These are phyloP conservation scores for Chalcis sispes DNA, from an alignment of 2,888 invertebrate genomes.

Conservation along the genomic window DNA sequence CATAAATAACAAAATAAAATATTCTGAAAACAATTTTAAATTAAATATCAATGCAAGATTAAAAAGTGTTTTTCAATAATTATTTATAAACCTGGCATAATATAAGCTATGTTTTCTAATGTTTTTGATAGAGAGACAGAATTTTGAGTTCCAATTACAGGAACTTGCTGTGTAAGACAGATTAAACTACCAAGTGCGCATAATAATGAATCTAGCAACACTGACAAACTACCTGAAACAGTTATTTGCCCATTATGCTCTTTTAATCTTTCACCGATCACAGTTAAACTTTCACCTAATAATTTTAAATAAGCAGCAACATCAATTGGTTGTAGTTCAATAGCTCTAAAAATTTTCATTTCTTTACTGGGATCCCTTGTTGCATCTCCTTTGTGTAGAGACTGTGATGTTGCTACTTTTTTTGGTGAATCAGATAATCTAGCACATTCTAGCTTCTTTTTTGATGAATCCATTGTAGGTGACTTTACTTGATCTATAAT, in stretches of 20 bases:
- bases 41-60: slow-evolving; percentile 17
- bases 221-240: slow-evolving; percentile 95
- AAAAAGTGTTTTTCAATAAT: slow-evolving; percentile 15
- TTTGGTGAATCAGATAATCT: slow-evolving; percentile 20
- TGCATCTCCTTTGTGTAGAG: slow-evolving; percentile 42
- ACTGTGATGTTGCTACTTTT: slow-evolving; percentile 20
- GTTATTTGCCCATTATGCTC: slow-evolving; percentile 98
- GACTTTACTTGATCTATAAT: slow-evolving; percentile 43
- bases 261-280: slow-evolving; percentile 94
- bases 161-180: slow-evolving; percentile 89
- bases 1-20: slow-evolving; percentile 50
- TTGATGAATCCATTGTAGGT: slow-evolving; percentile 35
- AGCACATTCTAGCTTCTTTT: slow-evolving; percentile 40
- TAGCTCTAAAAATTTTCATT: slow-evolving; percentile 52
- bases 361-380: slow-evolving; percentile 55
- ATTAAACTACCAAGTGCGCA: slow-evolving; percentile 94
- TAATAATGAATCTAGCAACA: slow-evolving; percentile 92
- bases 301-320: slow-evolving; percentile 95
- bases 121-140: slow-evolving; percentile 81
- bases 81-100: slow-evolving; percentile 78
- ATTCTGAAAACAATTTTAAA: slow-evolving; percentile 43
- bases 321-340: slow-evolving; percentile 83
- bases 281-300: slow-evolving; percentile 96
- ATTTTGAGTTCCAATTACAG: slow-evolving; percentile 78
- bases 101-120: slow-evolving; percentile 95